These are phyloP conservation scores for Taxidea taxus DNA, from an alignment of 2,113 vertebrate species.

Conservation along the genomic window DNA sequence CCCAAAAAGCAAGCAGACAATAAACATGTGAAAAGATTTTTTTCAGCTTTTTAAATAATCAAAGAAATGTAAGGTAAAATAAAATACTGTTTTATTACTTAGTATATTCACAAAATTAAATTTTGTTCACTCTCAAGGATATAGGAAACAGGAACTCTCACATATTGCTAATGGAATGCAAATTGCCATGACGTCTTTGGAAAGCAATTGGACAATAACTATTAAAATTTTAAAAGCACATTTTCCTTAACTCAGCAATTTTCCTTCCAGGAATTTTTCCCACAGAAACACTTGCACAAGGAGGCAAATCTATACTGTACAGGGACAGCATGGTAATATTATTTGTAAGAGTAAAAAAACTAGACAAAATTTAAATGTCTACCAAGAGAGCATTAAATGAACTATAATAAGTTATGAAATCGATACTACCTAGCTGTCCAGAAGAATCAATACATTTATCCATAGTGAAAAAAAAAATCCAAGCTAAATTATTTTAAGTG, in stretches of 20 bases:
- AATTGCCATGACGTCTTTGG: not conserved
- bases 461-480: not conserved
- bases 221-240: constrained; percentile 28
- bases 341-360: not conserved
- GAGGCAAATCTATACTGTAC: not conserved
- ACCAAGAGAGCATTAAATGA: not conserved
- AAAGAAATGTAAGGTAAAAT: not conserved
- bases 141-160: not conserved
- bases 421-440: not conserved
- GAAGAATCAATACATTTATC: not conserved
- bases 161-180: not conserved
- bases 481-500: not conserved
- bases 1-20: not conserved
- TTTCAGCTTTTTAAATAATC: not conserved
- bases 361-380: not conserved
- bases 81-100: not conserved
- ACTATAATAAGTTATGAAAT: not conserved
- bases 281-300: not conserved
- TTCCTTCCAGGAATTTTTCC: not conserved
- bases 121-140: not conserved
- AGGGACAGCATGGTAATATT: not conserved
- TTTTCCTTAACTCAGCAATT: constrained; percentile 27
- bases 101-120: not conserved
- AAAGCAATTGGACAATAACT: constrained; percentile 9
- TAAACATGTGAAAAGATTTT: not conserved